Evolutionary conservation across 2,888 invertebrate species (phyloP).

Genomic region (Drosophila incognita): DNA sequence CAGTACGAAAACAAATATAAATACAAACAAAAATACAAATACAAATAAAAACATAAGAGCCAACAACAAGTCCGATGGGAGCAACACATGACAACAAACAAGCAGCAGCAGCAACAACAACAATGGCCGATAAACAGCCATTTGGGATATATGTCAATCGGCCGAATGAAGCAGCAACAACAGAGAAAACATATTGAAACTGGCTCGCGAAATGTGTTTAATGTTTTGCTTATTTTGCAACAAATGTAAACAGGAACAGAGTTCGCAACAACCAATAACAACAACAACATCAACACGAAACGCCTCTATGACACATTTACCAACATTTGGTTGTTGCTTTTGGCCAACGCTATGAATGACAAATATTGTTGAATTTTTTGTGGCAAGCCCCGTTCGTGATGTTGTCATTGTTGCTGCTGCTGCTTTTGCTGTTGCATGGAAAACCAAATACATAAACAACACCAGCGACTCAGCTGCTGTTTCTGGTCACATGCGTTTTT

Average conservation of each 20-base stretch:
- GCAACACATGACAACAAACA: constrained; percentile 9
- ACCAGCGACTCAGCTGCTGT: constrained; percentile 45
- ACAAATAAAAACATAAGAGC: constrained; percentile 15
- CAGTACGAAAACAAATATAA: constrained; percentile 21
- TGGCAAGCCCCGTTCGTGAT: constrained; percentile 43
- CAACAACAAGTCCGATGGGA: constrained; percentile 19
- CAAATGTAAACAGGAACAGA: constrained; percentile 68
- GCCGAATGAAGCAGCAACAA: constrained; percentile 34
- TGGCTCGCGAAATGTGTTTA: constrained; percentile 57
- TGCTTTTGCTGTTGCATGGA: constrained; percentile 51
- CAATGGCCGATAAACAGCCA: constrained; percentile 38
- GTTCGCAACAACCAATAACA: constrained; percentile 23
- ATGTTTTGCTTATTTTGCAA: constrained; percentile 56
- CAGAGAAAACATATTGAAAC: constrained; percentile 48
- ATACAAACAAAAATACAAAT: constrained; percentile 7
- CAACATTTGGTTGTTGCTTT: constrained; percentile 64
- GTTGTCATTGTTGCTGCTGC: constrained; percentile 33
- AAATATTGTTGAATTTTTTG: constrained; percentile 61
- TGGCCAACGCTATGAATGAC: constrained; percentile 59
- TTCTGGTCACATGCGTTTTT: constrained; percentile 32
- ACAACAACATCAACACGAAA: constrained; percentile 31
- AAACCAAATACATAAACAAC: constrained; percentile 69
- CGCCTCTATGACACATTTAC: constrained; percentile 74
- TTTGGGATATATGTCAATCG: constrained; percentile 70
- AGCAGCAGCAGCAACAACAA: constrained; percentile 5